A percentile compares a stretch with the other conserved stretches of the same genome.
phyloP scores from a whole-genome alignment of 2,888 invertebrate genomes.

The Endotricha flammealis region DNA sequence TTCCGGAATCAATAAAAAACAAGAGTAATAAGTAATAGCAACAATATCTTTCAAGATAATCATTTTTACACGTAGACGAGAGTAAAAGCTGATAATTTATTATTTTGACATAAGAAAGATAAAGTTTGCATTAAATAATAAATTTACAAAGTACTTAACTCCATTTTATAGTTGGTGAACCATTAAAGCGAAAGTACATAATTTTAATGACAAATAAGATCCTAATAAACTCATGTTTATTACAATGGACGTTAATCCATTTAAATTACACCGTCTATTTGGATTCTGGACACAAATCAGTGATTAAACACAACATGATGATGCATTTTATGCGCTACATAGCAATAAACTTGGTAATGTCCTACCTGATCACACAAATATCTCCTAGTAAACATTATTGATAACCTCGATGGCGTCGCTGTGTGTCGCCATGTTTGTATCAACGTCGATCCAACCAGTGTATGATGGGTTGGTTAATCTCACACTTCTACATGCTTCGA shows the following conservation, averaged over 20 bases:
- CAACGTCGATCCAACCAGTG: too few species aligned
- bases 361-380: background rate
- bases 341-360: constrained; percentile 31
- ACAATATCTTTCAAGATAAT: too few species aligned
- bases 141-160: background rate
- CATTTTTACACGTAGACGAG: too few species aligned
- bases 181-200: background rate
- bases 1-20: too few species aligned
- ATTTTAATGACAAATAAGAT: background rate
- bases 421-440: too few species aligned
- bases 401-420: too few species aligned
- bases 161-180: background rate
- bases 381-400: too few species aligned
- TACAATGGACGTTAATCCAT: background rate
- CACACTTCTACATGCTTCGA: too few species aligned
- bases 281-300: constrained; percentile 46
- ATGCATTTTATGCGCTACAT: constrained; percentile 45
- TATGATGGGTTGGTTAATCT: too few species aligned
- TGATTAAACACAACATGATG: constrained; percentile 54
- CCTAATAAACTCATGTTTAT: background rate
- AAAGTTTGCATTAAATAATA: background rate
- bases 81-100: too few species aligned
- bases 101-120: too few species aligned
- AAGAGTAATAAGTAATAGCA: too few species aligned
- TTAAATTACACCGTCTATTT: constrained; percentile 22